Percentiles rank a stretch among this genome's conserved stretches.
These are phyloP conservation scores for Brachyptera risi DNA, from an alignment of 2,888 invertebrate genomes.

Conservation along the genomic window DNA sequence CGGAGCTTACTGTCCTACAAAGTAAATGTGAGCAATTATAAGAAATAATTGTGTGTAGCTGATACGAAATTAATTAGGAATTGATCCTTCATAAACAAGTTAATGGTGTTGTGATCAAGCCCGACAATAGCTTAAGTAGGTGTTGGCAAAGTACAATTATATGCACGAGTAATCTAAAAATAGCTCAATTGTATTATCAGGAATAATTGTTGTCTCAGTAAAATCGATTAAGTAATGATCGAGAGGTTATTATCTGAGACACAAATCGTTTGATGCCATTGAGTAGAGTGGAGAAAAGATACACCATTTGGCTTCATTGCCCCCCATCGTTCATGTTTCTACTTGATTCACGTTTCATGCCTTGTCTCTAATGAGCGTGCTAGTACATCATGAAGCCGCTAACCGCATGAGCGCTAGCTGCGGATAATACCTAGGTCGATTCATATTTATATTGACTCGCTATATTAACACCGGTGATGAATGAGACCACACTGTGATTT, in stretches of 20 bases:
- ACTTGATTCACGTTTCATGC: not conserved
- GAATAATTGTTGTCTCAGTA: conserved; percentile 1
- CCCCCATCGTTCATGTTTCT: not conserved
- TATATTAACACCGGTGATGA: not conserved
- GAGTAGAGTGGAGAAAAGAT: too few relatives aligned
- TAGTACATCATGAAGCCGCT: not conserved
- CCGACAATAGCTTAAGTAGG: too few relatives aligned
- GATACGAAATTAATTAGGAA: too few relatives aligned
- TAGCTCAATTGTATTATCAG: not conserved
- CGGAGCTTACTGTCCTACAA: too few relatives aligned
- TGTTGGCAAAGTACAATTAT: not conserved
- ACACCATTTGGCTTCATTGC: not conserved
- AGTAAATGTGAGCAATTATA: too few relatives aligned
- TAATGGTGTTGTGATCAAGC: too few relatives aligned
- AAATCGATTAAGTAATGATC: conserved; percentile 9
- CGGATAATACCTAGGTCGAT: not conserved
- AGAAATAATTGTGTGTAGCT: too few relatives aligned
- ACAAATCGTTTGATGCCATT: not conserved
- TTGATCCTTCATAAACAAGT: too few relatives aligned
- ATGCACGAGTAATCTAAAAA: conserved; percentile 1
- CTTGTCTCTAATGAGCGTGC: not conserved
- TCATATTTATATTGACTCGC: not conserved
- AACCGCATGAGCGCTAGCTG: not conserved
- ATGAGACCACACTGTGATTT: not conserved
- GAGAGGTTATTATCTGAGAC: too few relatives aligned